A percentile compares a stretch with the other conserved stretches of the same genome.
phyloP scores from a whole-genome alignment of 2,888 invertebrate genomes.

The Cosmia trapezina region DNA sequence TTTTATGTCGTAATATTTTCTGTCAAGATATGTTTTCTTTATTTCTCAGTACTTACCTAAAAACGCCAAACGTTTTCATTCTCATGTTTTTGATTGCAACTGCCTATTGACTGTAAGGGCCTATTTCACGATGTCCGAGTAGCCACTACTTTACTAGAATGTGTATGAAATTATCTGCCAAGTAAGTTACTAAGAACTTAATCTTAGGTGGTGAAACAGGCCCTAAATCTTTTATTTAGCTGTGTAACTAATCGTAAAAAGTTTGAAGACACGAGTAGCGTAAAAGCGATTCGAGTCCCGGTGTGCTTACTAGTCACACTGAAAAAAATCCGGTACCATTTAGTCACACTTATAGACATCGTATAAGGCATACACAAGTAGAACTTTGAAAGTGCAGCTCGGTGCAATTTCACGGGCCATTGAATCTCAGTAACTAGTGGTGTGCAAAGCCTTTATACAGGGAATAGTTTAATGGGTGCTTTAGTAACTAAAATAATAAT shows the following conservation, averaged over 20 bases:
- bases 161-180: too few relatives aligned
- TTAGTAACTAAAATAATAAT: too few relatives aligned
- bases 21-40: neutral
- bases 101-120: too few relatives aligned
- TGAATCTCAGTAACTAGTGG: slow-evolving; percentile 63
- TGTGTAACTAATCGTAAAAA: neutral
- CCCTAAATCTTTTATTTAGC: neutral
- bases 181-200: too few relatives aligned
- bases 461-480: slow-evolving; percentile 21
- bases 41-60: too few relatives aligned
- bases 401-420: slow-evolving; percentile 69
- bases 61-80: too few relatives aligned
- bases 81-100: too few relatives aligned
- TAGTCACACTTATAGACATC: slow-evolving; percentile 1
- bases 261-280: neutral
- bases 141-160: too few relatives aligned
- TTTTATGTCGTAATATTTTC: neutral
- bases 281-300: neutral
- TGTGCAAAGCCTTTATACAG: slow-evolving; percentile 31
- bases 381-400: slow-evolving; percentile 62
- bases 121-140: too few relatives aligned
- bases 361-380: slow-evolving; percentile 27
- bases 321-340: slow-evolving; percentile 5
- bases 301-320: neutral
- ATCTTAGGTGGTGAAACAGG: too few relatives aligned